Conservation (phyloP, 1,140 invertebrate species). For the Leptinotarsa defecta region DNA sequence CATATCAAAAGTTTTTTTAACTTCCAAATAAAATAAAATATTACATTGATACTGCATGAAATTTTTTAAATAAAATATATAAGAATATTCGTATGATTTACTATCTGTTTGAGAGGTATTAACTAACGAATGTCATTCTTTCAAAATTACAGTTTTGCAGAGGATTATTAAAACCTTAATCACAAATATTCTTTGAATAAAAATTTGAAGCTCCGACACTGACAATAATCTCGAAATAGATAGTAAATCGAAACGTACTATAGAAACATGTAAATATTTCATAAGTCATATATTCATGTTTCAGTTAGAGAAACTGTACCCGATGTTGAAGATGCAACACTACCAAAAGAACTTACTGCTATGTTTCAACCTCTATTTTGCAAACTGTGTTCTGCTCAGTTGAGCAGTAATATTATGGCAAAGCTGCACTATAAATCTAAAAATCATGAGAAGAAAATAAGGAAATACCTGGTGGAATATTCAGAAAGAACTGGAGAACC, state of each 20-base stretch:
- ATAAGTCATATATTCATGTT: neutral
- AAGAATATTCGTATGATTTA: neutral
- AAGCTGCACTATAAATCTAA: constrained; percentile 59
- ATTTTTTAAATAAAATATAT: too few species aligned
- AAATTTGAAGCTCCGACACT: too few species aligned
- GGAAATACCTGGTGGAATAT: constrained; percentile 54
- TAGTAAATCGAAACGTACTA: too few species aligned
- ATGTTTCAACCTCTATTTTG: constrained; percentile 57
- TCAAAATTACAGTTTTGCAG: constrained; percentile 1
- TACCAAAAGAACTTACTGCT: constrained; percentile 56
- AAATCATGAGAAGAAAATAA: constrained; percentile 57
- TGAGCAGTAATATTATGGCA: constrained; percentile 55
- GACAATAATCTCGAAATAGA: neutral
- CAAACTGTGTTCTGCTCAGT: constrained; percentile 54
- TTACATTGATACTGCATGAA: too few species aligned
- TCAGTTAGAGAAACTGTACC: constrained; percentile 39
- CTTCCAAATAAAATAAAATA: too few species aligned
- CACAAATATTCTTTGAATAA: neutral
- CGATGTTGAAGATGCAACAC: constrained; percentile 40
- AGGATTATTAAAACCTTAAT: neutral
- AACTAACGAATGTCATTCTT: neutral
- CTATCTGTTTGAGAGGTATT: neutral
- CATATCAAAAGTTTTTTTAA: too few species aligned
- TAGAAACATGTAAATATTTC: too few species aligned
- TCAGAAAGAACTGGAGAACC: constrained; percentile 48